Percentiles rank a stretch among this genome's conserved stretches.
phyloP scores from a whole-genome alignment of 1,140 invertebrate genomes.

The Meloidogyne exigua region DNA sequence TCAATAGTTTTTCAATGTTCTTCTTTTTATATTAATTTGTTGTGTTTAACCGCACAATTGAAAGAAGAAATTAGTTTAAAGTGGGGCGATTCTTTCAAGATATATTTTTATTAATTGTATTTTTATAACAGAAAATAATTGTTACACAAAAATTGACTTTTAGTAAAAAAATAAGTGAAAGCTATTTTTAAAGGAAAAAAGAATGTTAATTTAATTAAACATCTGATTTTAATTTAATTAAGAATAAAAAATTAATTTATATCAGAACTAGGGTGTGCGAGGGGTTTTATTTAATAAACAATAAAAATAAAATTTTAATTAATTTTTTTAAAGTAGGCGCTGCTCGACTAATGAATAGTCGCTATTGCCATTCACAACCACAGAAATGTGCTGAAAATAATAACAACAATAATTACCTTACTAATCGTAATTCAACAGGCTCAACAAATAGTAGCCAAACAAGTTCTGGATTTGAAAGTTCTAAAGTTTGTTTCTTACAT shows the following conservation, averaged over 20 bases:
- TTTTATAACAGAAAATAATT: not conserved
- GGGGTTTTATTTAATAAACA: too few relatives aligned
- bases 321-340: not conserved
- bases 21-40: not conserved
- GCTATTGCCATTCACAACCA: not conserved
- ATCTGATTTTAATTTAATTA: not conserved
- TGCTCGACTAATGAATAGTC: not conserved
- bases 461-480: constrained; percentile 47
- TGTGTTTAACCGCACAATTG: not conserved
- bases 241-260: not conserved
- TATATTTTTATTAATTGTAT: not conserved
- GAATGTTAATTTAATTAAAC: not conserved
- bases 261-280: not conserved
- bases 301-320: not conserved
- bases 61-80: not conserved
- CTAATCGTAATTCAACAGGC: constrained; percentile 46
- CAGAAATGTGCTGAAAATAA: not conserved
- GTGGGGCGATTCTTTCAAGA: not conserved
- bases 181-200: not conserved
- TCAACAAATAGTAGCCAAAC: constrained; percentile 41
- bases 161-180: not conserved
- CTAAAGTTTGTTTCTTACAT: constrained; percentile 32
- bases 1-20: not conserved
- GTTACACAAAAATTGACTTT: not conserved
- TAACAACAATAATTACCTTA: not conserved